A percentile compares a stretch with the other conserved stretches of the same genome.
phyloP scores from a whole-genome alignment of 2,888 invertebrate species.

The Megastigmus dorsalis region DNA sequence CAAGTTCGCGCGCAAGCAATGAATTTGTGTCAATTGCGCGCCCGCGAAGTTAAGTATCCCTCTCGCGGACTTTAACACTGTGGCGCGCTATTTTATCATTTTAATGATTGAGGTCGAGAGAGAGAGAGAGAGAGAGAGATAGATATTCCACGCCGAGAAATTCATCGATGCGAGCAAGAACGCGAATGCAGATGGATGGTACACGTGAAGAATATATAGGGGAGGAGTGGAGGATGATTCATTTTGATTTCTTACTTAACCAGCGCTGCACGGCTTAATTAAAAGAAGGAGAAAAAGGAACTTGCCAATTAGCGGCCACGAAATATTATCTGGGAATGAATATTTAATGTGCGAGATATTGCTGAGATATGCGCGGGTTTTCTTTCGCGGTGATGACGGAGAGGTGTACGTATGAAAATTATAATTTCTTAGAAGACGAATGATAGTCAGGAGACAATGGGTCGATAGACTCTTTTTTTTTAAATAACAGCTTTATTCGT shows the following conservation, averaged over 20 bases:
- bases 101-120: background rate
- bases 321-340: background rate
- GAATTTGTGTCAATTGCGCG: slow-evolving; percentile 1
- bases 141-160: no score
- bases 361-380: no score
- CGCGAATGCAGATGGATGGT: no score
- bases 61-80: background rate
- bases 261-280: background rate
- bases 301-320: background rate
- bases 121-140: background rate
- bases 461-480: no score
- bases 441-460: background rate
- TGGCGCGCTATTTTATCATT: background rate
- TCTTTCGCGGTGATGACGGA: no score
- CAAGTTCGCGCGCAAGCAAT: no score
- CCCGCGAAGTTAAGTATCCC: no score
- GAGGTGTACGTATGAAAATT: no score
- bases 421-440: background rate
- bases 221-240: no score
- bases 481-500: slow-evolving; percentile 19
- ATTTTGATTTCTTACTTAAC: background rate
- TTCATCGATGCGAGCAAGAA: no score
- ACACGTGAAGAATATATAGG: no score
- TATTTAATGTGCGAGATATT: no score
- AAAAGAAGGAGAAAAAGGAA: background rate